phyloP scores from a whole-genome alignment of 2,797 vertebrate species.

The Pantherophis vulpinus region DNA sequence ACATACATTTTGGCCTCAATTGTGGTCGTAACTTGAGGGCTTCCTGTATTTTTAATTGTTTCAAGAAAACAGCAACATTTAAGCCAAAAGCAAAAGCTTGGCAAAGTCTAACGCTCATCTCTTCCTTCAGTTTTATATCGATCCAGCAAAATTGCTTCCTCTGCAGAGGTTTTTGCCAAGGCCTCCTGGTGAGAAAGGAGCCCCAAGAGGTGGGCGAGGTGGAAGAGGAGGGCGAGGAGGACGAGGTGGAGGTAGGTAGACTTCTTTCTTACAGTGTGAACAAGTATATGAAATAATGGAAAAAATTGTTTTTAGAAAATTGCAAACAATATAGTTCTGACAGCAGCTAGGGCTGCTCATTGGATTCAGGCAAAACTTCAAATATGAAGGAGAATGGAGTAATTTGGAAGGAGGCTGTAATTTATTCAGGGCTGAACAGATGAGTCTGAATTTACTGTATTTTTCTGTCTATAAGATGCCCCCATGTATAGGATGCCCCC shows the following conservation, averaged over 20 bases:
- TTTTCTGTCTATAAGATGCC: too few species aligned
- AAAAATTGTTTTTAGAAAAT: not conserved
- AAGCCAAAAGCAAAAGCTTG: not conserved
- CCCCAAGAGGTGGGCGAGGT: slow-evolving; percentile 86
- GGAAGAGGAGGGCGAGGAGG: slow-evolving; percentile 78
- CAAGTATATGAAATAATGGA: not conserved
- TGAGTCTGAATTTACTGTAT: not conserved
- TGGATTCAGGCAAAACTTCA: not conserved
- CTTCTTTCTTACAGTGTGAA: not conserved
- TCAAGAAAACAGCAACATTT: not conserved
- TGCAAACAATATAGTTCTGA: not conserved
- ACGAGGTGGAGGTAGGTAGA: slow-evolving; percentile 65
- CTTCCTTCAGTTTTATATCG: slow-evolving; percentile 88
- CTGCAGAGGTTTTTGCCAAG: slow-evolving; percentile 94
- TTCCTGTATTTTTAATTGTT: not conserved
- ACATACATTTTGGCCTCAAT: not conserved
- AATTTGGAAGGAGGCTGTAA: not conserved
- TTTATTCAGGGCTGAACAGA: not conserved
- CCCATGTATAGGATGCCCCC: too few species aligned
- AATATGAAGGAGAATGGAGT: not conserved
- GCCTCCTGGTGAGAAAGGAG: slow-evolving; percentile 91
- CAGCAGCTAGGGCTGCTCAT: not conserved
- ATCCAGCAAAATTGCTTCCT: slow-evolving; percentile 92
- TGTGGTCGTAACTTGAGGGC: not conserved
- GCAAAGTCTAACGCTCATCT: slow-evolving; percentile 15